A percentile compares a stretch with the other conserved stretches of the same genome.
phyloP scores from a whole-genome alignment of 2,113 vertebrate species.

The Phalacrocorax carbo region DNA sequence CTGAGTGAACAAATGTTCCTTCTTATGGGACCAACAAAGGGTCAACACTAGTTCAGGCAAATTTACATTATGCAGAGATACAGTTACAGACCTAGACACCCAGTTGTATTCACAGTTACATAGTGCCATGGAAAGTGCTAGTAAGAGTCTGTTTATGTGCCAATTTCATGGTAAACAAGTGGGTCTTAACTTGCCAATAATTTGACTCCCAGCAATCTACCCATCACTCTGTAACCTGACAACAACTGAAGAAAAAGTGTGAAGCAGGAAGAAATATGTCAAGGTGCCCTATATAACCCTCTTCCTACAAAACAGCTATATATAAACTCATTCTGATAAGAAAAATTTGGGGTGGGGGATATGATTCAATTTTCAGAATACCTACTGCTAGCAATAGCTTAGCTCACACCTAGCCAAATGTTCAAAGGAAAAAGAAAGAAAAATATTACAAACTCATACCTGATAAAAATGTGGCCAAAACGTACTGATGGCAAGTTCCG shows the following conservation, averaged over 20 bases:
- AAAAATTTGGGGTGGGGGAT: neutral
- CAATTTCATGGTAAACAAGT: neutral
- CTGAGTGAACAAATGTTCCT: neutral
- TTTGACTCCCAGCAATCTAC: neutral
- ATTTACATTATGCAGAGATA: neutral
- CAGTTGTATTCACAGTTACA: neutral
- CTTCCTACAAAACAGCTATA: neutral
- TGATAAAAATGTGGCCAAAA: constrained; percentile 99
- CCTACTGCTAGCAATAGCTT: neutral
- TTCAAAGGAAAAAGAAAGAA: neutral
- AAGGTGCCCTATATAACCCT: neutral
- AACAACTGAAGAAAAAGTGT: neutral
- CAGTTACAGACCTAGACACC: neutral
- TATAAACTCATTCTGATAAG: neutral
- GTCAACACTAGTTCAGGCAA: neutral
- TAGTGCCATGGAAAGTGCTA: neutral
- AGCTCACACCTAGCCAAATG: neutral
- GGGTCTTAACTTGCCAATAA: neutral
- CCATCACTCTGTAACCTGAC: neutral
- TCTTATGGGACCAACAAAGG: neutral
- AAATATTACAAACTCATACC: constrained; percentile 65
- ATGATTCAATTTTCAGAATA: neutral
- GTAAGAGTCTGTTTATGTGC: neutral
- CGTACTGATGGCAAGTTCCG: constrained; percentile 94
- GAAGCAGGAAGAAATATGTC: neutral